Conservation (phyloP, 2,113 vertebrate genomes). For the Pseudorectes ferrugineus region DNA sequence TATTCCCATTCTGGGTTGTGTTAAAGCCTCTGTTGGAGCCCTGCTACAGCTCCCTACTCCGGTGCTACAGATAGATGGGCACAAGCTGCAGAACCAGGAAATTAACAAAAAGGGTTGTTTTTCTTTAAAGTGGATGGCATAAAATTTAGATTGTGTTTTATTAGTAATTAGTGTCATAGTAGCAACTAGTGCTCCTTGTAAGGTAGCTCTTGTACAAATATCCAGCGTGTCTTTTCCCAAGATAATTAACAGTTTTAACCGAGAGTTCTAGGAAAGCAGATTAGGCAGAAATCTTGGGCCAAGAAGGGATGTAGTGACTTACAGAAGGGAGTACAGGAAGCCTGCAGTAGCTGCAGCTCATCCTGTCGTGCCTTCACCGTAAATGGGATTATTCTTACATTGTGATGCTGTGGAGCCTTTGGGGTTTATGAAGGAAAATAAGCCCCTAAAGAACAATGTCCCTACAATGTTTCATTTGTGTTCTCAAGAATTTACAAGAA, state of each 20-base stretch:
- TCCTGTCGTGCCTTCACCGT: neutral
- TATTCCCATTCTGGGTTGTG: neutral
- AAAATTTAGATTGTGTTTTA: slow-evolving; percentile 22
- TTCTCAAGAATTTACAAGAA: neutral
- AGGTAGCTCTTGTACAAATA: neutral
- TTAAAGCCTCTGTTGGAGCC: neutral
- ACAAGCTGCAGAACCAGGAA: slow-evolving; percentile 19
- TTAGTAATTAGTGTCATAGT: neutral
- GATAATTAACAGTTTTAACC: neutral
- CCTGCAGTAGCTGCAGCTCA: neutral
- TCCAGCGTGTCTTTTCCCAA: neutral
- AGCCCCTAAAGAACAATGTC: neutral
- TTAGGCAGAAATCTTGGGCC: neutral
- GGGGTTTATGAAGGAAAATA: neutral
- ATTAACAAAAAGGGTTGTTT: neutral
- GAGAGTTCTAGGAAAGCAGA: neutral
- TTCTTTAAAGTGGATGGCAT: neutral
- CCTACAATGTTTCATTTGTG: neutral
- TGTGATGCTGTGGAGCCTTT: neutral
- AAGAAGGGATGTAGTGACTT: neutral
- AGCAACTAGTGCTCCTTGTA: neutral
- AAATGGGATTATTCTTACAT: neutral
- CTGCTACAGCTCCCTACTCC: neutral
- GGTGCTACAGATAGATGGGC: neutral
- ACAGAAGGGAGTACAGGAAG: neutral